These are phyloP conservation scores for Drosophila koepferae DNA, from an alignment of 2,888 invertebrate genomes.

Conservation along the genomic window DNA sequence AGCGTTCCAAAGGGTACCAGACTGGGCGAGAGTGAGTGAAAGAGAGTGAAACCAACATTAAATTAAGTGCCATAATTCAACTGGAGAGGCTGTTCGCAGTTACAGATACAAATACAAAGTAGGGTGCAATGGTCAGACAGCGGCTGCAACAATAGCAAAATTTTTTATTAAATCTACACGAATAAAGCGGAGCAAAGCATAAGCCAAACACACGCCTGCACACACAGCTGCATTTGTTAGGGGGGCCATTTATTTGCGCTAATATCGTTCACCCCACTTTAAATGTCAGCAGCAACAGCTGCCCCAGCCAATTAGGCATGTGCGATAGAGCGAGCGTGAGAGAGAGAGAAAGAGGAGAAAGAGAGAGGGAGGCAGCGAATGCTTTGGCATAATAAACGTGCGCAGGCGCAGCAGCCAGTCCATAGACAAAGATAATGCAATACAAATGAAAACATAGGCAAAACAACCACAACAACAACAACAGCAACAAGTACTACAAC, in stretches of 20 bases:
- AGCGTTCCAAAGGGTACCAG: conserved; percentile 35
- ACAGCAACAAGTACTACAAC: conserved; percentile 1
- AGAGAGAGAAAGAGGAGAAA: conserved; percentile 9
- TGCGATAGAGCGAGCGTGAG: background rate
- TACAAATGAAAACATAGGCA: conserved; percentile 37
- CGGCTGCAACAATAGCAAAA: conserved; percentile 62
- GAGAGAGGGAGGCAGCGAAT: conserved; percentile 6
- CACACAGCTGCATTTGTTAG: conserved; percentile 70
- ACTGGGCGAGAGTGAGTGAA: background rate
- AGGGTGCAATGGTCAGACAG: conserved; percentile 62
- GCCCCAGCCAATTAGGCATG: conserved; percentile 61
- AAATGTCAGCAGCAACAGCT: conserved; percentile 70
- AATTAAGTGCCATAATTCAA: conserved; percentile 60
- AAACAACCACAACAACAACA: conserved; percentile 23
- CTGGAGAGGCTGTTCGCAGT: conserved; percentile 37
- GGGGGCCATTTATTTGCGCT: conserved; percentile 77
- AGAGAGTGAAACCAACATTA: conserved; percentile 37
- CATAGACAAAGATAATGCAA: conserved; percentile 31
- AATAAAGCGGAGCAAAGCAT: conserved; percentile 20
- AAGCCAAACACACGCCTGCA: conserved; percentile 12
- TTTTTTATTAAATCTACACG: conserved; percentile 73
- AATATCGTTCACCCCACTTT: conserved; percentile 81
- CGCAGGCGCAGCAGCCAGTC: conserved; percentile 47
- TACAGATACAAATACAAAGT: background rate
- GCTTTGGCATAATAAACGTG: conserved; percentile 35